These are phyloP conservation scores for Cyrtonyx montezumae DNA, from an alignment of 2,113 vertebrate species.

Conservation along the genomic window DNA sequence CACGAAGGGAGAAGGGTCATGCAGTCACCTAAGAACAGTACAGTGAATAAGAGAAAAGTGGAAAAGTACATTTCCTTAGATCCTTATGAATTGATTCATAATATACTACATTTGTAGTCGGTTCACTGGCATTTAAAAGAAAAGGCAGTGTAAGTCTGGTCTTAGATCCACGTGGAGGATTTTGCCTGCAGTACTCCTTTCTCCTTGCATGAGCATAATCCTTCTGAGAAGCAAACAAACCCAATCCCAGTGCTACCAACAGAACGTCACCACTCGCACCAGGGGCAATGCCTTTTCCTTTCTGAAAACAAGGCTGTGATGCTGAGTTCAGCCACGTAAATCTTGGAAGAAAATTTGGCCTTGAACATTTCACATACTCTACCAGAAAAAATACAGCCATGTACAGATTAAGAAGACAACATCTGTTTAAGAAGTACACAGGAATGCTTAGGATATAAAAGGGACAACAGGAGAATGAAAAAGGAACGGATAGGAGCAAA, in stretches of 20 bases:
- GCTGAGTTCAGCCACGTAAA: not conserved
- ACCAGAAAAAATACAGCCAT: not conserved
- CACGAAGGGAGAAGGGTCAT: not conserved
- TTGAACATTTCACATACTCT: not conserved
- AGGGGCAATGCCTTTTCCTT: not conserved
- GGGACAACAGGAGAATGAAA: not conserved
- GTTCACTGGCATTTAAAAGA: not conserved
- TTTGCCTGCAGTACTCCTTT: not conserved
- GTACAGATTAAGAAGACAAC: not conserved
- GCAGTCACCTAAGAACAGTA: not conserved
- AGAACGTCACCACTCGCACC: not conserved
- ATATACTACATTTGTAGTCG: not conserved
- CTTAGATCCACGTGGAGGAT: not conserved
- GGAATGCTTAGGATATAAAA: not conserved
- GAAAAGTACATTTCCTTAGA: not conserved
- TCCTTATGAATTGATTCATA: not conserved
- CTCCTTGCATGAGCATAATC: not conserved
- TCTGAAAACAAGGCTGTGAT: not conserved
- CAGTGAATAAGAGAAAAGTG: not conserved
- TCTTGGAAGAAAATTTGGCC: not conserved
- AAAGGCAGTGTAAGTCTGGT: not conserved
- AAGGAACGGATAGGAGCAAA: not conserved
- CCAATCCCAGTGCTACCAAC: not conserved
- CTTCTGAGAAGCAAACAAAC: not conserved
- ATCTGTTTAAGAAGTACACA: not conserved